phyloP scores from a whole-genome alignment of 2,888 invertebrate genomes.

The Ametastegia equiseti region DNA sequence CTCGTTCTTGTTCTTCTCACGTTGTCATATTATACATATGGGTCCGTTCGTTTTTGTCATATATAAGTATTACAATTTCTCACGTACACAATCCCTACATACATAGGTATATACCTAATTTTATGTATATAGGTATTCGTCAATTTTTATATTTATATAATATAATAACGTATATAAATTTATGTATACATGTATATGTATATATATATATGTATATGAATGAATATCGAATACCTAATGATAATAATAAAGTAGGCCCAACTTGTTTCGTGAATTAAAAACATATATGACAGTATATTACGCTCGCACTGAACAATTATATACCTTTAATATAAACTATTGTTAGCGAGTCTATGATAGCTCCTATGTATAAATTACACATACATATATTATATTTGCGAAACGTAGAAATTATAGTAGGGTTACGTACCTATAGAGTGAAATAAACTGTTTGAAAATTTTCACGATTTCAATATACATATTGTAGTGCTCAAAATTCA shows the following conservation, averaged over 20 bases:
- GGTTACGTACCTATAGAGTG: too few relatives aligned
- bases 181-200: not conserved
- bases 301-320: not conserved
- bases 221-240: not conserved
- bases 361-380: too few relatives aligned
- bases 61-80: not conserved
- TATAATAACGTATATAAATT: not conserved
- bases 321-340: not conserved
- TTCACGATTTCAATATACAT: not conserved
- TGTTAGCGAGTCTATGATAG: constrained; percentile 35
- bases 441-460: not conserved
- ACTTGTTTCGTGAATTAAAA: not conserved
- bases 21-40: too few relatives aligned
- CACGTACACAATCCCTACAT: not conserved
- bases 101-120: too few relatives aligned
- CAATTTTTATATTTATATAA: not conserved
- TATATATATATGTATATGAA: not conserved
- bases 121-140: too few relatives aligned
- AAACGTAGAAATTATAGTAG: not conserved
- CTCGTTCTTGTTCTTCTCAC: too few relatives aligned
- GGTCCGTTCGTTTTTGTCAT: not conserved
- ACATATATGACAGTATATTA: not conserved
- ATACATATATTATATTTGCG: constrained; percentile 8
- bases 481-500: not conserved
- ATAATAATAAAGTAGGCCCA: not conserved